Percentiles rank a stretch among this genome's conserved stretches.
phyloP scores from a whole-genome alignment of 2,113 vertebrate genomes.

The Haliaeetus leucogaster region DNA sequence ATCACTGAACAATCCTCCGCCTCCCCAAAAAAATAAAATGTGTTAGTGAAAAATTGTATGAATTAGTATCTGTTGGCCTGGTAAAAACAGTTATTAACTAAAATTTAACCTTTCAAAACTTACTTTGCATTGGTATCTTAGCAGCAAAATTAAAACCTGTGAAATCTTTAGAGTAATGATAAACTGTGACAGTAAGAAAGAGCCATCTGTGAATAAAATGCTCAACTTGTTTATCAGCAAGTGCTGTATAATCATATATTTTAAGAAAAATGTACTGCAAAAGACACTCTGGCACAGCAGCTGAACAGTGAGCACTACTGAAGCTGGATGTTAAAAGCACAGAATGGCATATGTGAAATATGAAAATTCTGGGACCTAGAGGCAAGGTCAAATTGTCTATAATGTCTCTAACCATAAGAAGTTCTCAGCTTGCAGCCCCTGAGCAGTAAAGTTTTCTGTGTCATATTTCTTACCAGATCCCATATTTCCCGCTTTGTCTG shows the following conservation, averaged over 20 bases:
- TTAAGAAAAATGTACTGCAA: conserved; percentile 31
- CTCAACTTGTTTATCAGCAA: background rate
- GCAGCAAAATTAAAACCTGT: background rate
- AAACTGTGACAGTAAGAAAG: conserved; percentile 12
- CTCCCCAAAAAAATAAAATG: background rate
- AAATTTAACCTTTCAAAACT: background rate
- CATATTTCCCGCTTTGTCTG: conserved; percentile 41
- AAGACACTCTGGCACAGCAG: conserved; percentile 1
- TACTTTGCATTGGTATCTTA: background rate
- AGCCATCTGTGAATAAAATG: conserved; percentile 26
- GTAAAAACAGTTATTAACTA: background rate
- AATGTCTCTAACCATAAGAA: conserved; percentile 54
- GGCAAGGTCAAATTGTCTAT: conserved; percentile 70
- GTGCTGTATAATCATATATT: background rate
- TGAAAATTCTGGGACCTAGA: conserved; percentile 47
- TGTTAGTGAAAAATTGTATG: background rate
- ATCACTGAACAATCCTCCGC: background rate
- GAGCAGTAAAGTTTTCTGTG: conserved; percentile 54
- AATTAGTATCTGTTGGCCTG: background rate
- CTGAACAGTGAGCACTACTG: background rate
- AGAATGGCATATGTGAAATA: conserved; percentile 36
- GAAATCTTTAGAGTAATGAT: conserved; percentile 2
- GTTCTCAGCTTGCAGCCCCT: conserved; percentile 53
- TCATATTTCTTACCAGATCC: conserved; percentile 46
- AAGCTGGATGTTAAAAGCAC: conserved; percentile 12